Evolutionary conservation across 2,113 vertebrate genomes (phyloP).

Genomic region (Himantopus leucocephalus): DNA sequence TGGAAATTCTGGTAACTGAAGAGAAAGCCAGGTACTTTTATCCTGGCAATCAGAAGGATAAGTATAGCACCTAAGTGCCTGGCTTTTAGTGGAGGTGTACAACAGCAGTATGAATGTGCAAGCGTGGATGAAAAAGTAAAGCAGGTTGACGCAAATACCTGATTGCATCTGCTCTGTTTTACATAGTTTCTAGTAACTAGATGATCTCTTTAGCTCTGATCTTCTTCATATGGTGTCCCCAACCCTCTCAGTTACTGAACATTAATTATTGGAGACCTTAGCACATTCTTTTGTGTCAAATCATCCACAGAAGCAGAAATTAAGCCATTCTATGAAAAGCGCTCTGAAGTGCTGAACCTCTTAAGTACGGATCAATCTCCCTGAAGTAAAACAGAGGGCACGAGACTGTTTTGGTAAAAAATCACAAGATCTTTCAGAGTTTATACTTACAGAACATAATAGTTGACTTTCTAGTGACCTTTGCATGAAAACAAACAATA

Average conservation of each 20-base stretch:
- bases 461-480: conserved; percentile 37
- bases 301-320: background rate
- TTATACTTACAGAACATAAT: background rate
- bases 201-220: background rate
- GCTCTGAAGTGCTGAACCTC: background rate
- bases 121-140: background rate
- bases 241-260: background rate
- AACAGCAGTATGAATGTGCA: background rate
- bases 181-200: background rate
- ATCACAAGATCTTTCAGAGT: background rate
- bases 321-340: background rate
- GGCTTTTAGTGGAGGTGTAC: background rate
- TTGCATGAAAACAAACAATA: conserved; percentile 25
- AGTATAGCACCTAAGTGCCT: background rate
- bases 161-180: background rate
- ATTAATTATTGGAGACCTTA: background rate
- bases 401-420: background rate
- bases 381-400: background rate
- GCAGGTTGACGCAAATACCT: background rate
- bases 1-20: background rate
- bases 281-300: background rate
- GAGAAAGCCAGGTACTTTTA: background rate
- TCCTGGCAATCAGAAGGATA: background rate
- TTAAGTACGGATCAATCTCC: background rate
- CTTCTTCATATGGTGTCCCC: background rate